Percentiles rank a stretch among this genome's conserved stretches.
phyloP scores from a whole-genome alignment of 2,888 invertebrate species.

The Dysmachus trigonus region DNA sequence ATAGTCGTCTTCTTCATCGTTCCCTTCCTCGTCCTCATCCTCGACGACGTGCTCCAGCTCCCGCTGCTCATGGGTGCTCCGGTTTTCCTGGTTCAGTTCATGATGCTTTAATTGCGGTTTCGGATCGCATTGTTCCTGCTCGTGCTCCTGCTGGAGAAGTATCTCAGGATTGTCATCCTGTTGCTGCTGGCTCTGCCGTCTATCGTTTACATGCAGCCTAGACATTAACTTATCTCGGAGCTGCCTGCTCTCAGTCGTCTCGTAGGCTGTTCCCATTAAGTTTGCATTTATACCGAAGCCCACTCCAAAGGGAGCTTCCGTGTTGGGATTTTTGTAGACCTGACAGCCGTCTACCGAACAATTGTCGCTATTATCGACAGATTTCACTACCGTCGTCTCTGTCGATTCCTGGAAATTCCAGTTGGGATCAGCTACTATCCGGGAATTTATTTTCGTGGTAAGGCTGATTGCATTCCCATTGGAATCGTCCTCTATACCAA shows the following conservation, averaged over 20 bases:
- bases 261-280: background rate
- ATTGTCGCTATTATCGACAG: slow-evolving; percentile 54
- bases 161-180: background rate
- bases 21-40: slow-evolving; percentile 20
- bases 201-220: slow-evolving; percentile 47
- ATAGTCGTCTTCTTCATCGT: background rate
- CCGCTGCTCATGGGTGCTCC: too few species aligned
- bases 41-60: background rate
- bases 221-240: slow-evolving; percentile 50
- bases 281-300: background rate
- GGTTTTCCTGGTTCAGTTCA: slow-evolving; percentile 16
- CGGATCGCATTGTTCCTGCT: slow-evolving; percentile 9
- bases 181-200: background rate
- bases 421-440: background rate
- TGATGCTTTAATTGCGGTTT: slow-evolving; percentile 50
- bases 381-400: background rate
- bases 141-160: background rate
- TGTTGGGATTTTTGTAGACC: slow-evolving; percentile 63
- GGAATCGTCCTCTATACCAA: background rate
- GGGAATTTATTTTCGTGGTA: background rate
- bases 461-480: background rate
- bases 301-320: slow-evolving; percentile 45
- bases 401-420: background rate
- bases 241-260: slow-evolving; percentile 40
- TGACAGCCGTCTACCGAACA: slow-evolving; percentile 61